Evolutionary conservation across 2,797 vertebrate genomes (phyloP).

Genomic region (Manis pentadactyla): DNA sequence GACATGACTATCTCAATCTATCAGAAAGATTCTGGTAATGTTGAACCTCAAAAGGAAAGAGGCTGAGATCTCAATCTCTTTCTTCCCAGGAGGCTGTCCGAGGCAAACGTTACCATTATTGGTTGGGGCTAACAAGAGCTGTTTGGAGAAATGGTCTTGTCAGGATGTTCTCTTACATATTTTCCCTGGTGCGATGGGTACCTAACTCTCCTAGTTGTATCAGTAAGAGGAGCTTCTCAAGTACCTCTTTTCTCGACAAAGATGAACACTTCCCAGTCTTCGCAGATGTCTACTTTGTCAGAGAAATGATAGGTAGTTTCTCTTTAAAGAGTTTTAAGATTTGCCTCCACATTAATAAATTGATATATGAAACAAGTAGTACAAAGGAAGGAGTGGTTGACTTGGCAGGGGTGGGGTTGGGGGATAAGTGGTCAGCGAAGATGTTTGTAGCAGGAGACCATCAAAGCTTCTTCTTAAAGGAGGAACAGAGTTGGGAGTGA

Average conservation of each 20-base stretch:
- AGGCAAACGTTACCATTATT: not conserved
- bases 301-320: slow-evolving; percentile 9
- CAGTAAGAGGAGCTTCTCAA: not conserved
- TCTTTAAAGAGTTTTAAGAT: slow-evolving; percentile 12
- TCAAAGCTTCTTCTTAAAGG: not conserved
- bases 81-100: not conserved
- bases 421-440: not conserved
- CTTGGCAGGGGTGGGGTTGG: not conserved
- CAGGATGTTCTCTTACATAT: not conserved
- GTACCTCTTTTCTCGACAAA: not conserved
- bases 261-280: not conserved
- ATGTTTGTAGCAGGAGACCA: not conserved
- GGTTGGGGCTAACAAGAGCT: not conserved
- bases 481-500: not conserved
- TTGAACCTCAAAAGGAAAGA: not conserved
- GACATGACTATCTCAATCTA: not conserved
- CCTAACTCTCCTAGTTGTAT: not conserved
- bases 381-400: not conserved
- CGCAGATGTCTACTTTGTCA: not conserved
- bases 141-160: not conserved
- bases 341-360: not conserved
- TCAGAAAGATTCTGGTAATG: not conserved
- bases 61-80: not conserved
- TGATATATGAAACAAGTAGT: not conserved
- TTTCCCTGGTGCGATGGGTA: not conserved